Conservation (phyloP, 2,888 invertebrate species). For the Temnothorax unifasciatus region DNA sequence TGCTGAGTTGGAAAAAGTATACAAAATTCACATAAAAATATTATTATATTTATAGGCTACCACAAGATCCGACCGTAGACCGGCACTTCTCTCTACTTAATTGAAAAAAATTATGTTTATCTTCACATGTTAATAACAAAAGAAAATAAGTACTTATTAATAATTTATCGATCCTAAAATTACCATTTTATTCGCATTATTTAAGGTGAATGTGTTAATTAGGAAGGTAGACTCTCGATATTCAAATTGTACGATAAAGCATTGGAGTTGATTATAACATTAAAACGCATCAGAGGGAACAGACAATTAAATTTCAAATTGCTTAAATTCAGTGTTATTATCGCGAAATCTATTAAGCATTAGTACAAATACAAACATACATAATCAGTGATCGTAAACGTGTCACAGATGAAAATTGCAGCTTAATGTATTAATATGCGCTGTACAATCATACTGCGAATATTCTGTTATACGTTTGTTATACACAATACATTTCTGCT, state of each 20-base stretch:
- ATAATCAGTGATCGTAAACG: not conserved
- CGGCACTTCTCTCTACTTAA: not conserved
- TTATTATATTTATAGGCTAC: not conserved
- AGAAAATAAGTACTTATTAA: not conserved
- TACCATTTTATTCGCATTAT: not conserved
- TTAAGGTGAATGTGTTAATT: not conserved
- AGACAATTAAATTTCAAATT: slow-evolving; percentile 18
- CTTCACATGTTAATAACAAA: not conserved
- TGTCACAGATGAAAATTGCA: slow-evolving; percentile 23
- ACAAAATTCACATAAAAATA: not conserved
- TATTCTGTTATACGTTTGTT: not conserved
- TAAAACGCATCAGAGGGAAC: not conserved
- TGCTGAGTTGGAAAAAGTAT: not conserved
- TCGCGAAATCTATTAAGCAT: slow-evolving; percentile 33
- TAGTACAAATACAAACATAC: not conserved
- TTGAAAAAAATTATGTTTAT: not conserved
- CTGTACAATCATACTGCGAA: not conserved
- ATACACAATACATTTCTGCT: not conserved
- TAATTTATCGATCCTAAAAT: not conserved
- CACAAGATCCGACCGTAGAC: not conserved
- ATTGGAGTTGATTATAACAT: slow-evolving; percentile 13
- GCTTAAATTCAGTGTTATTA: slow-evolving; percentile 24
- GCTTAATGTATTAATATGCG: slow-evolving; percentile 1
- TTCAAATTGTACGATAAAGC: not conserved
- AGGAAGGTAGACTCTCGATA: not conserved